Percentiles rank a stretch among this genome's conserved stretches.
Evolutionary conservation across 2,113 vertebrate species (phyloP).

Genomic region (Nannobrachium achirus): DNA sequence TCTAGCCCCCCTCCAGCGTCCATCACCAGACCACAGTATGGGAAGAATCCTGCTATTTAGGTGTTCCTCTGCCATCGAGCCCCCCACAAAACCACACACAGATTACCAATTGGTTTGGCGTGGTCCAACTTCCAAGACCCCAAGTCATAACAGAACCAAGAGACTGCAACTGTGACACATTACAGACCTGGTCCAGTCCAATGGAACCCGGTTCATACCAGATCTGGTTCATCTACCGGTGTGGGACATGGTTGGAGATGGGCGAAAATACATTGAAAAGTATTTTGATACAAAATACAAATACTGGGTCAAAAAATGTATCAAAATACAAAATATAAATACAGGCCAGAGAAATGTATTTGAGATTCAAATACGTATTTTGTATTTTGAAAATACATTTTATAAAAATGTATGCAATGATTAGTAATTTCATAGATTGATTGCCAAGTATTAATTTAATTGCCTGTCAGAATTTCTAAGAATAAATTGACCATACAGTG

Average conservation of each 20-base stretch:
- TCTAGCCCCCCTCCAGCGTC: conserved; percentile 44
- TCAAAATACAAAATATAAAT: too few species aligned
- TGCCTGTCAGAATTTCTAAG: too few species aligned
- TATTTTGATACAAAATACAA: too few species aligned
- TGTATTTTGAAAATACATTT: too few species aligned
- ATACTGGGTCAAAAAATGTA: too few species aligned
- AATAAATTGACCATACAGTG: too few species aligned
- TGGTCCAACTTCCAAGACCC: conserved; percentile 40
- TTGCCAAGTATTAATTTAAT: too few species aligned
- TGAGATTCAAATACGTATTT: too few species aligned
- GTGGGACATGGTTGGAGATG: not conserved
- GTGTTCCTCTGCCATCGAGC: conserved; percentile 57
- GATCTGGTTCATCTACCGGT: conserved; percentile 24
- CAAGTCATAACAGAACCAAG: conserved; percentile 48
- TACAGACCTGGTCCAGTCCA: conserved; percentile 15
- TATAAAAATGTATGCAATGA: too few species aligned
- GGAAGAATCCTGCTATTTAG: conserved; percentile 70
- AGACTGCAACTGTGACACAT: conserved; percentile 38
- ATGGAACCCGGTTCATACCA: conserved; percentile 33
- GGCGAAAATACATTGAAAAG: too few species aligned
- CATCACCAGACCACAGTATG: conserved; percentile 70
- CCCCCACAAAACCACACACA: conserved; percentile 61
- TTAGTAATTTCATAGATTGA: too few species aligned
- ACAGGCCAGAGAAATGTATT: too few species aligned
- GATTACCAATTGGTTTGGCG: conserved; percentile 44